Evolutionary conservation across 1,140 invertebrate genomes (phyloP).

Genomic region (Drosophila kanapiae): DNA sequence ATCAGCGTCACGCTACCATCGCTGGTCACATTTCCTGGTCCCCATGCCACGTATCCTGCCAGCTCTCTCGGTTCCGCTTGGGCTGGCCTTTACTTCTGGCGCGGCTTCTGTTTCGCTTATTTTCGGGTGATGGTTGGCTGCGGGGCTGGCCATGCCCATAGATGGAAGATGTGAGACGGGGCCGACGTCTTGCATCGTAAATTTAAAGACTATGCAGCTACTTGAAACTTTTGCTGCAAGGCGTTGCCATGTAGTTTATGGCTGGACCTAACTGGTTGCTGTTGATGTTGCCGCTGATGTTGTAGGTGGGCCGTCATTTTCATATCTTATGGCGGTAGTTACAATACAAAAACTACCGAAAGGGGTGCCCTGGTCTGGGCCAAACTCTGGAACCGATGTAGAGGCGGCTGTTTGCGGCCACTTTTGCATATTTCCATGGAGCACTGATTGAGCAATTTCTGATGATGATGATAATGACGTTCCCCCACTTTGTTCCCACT

Average conservation of each 20-base stretch:
- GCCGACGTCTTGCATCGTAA: constrained; percentile 57
- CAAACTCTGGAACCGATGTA: not conserved
- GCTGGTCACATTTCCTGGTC: constrained; percentile 22
- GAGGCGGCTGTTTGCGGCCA: constrained; percentile 16
- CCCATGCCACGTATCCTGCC: constrained; percentile 49
- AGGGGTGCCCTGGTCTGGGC: not conserved
- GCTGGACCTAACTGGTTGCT: constrained; percentile 40
- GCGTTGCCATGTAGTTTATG: constrained; percentile 67
- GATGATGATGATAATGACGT: constrained; percentile 48
- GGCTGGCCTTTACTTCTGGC: constrained; percentile 61
- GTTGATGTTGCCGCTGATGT: constrained; percentile 41
- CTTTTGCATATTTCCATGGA: constrained; percentile 56
- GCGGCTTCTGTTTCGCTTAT: constrained; percentile 52
- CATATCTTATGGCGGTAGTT: constrained; percentile 65
- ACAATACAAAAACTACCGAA: constrained; percentile 33
- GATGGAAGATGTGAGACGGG: constrained; percentile 4
- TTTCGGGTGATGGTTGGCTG: constrained; percentile 34
- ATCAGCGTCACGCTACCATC: constrained; percentile 4
- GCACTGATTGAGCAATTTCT: constrained; percentile 67
- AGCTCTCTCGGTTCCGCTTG: constrained; percentile 63
- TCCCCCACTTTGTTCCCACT: constrained; percentile 4
- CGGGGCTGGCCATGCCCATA: not conserved
- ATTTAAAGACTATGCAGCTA: constrained; percentile 77
- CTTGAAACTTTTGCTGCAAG: constrained; percentile 69
- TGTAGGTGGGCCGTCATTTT: constrained; percentile 69